Conservation (phyloP, 2,113 vertebrate species). For the Dicentrarchus labrax region DNA sequence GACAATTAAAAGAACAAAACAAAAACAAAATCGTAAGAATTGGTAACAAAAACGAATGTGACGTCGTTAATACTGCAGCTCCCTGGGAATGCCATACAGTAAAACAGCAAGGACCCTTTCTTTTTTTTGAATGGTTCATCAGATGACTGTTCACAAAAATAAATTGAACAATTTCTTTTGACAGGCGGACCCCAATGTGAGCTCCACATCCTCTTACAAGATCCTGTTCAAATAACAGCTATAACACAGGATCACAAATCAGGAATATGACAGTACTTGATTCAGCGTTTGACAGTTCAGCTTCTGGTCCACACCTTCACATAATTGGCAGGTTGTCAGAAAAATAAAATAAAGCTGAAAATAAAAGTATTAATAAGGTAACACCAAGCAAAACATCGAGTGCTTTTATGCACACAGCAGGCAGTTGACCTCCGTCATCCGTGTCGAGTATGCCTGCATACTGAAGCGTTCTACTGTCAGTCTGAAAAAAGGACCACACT, state of each 20-base stretch:
- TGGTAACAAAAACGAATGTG: slow-evolving; percentile 26
- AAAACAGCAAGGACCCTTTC: slow-evolving; percentile 15
- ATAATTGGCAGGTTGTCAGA: slow-evolving; percentile 40
- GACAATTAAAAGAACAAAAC: slow-evolving; percentile 48
- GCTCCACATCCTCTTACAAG: slow-evolving; percentile 42
- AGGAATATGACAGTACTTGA: slow-evolving; percentile 52
- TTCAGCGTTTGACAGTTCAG: slow-evolving; percentile 39
- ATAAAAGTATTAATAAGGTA: slow-evolving; percentile 37
- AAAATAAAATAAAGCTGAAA: slow-evolving; percentile 51
- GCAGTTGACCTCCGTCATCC: slow-evolving; percentile 43
- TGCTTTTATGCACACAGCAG: slow-evolving; percentile 37
- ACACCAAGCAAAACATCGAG: slow-evolving; percentile 42
- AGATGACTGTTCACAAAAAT: slow-evolving; percentile 28
- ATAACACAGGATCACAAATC: slow-evolving; percentile 22
- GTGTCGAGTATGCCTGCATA: slow-evolving; percentile 66
- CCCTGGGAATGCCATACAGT: slow-evolving; percentile 56
- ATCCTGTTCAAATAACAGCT: slow-evolving; percentile 25
- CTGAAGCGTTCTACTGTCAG: slow-evolving; percentile 49
- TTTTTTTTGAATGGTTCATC: slow-evolving; percentile 18
- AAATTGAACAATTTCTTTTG: not conserved
- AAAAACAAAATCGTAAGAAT: slow-evolving; percentile 2
- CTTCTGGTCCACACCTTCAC: slow-evolving; percentile 43
- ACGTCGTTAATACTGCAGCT: slow-evolving; percentile 72
- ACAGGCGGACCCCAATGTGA: slow-evolving; percentile 58
- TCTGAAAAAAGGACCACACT: slow-evolving; percentile 41